Evolutionary conservation across 2,888 invertebrate genomes (phyloP).

Genomic region (Philhelius pedissequus): DNA sequence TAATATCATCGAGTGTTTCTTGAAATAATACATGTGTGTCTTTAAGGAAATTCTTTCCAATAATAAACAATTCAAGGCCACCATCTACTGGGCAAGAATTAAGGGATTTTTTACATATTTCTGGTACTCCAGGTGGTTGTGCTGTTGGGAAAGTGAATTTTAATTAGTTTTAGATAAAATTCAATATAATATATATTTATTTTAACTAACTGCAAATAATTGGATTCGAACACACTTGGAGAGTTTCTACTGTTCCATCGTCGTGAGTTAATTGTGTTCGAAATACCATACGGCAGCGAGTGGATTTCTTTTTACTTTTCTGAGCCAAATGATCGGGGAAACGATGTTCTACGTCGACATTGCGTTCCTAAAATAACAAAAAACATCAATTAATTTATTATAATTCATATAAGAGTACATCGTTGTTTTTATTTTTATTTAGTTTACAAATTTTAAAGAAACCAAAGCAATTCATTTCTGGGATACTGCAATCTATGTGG

Average conservation of each 20-base stretch:
- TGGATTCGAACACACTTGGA: slow-evolving; percentile 93
- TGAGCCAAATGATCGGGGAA: slow-evolving; percentile 90
- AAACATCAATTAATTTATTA: background rate
- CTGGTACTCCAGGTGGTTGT: slow-evolving; percentile 94
- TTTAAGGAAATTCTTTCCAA: slow-evolving; percentile 95
- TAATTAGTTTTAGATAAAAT: background rate
- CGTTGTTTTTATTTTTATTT: too few species aligned
- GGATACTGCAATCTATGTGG: too few species aligned
- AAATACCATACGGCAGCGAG: slow-evolving; percentile 96
- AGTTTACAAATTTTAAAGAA: too few species aligned
- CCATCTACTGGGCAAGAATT: slow-evolving; percentile 89
- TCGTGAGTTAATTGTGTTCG: slow-evolving; percentile 89
- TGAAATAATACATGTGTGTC: slow-evolving; percentile 91
- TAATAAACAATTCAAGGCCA: slow-evolving; percentile 90
- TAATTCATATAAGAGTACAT: too few species aligned
- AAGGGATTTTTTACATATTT: slow-evolving; percentile 93
- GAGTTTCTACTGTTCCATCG: slow-evolving; percentile 88
- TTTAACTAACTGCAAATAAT: slow-evolving; percentile 93
- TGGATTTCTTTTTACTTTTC: slow-evolving; percentile 95
- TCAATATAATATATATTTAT: background rate
- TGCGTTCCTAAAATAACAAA: slow-evolving; percentile 84
- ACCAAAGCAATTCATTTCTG: too few species aligned
- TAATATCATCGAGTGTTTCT: slow-evolving; percentile 76
- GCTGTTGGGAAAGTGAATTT: slow-evolving; percentile 80
- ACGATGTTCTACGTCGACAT: slow-evolving; percentile 95